Evolutionary conservation across 1,140 invertebrate genomes (phyloP), one percentile per base, ranked within the genome.

Genomic region (Meloidogyne exigua): DNA sequence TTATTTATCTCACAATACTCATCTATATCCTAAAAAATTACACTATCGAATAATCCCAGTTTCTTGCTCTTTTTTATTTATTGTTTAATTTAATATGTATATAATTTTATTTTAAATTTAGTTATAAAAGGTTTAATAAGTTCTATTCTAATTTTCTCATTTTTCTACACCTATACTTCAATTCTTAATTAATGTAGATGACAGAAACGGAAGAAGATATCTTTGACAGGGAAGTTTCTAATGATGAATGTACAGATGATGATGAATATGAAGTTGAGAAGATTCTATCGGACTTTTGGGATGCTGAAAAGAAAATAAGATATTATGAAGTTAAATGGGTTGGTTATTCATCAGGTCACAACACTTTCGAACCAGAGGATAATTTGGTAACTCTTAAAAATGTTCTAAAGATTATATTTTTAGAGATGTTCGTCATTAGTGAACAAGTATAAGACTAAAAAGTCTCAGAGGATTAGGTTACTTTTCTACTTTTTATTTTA

Each of bases 181-280:
- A 57, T 21, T n/a, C 7, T 57, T n/a, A 7, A 7, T 57, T 49
- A 49, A 18, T 28, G 2, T 25, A 13, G 18, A 44, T 62, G 36
- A 18, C 23, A 26, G 26, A 28, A 25, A n/a, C 36, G 13, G 69
- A 71, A 26, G 42, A 44, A 5, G 72, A 73, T 15, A 65, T 62
- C 28, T 73, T 73, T 64, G 72, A 73, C 7, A 39, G 23, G 11
- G 72, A 73, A 39, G 28, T 39, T 21, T 73, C 72, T 1, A 39
- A 39, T 44, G 13, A 12, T 9, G 62, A 73, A 15, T 4, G 23
- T 42, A 23, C 36, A 25, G 21, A 63, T 13, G 64, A 76, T 1
- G 64, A 76, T 36, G 65, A 68, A 28, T 76, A 76, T 64, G 74
- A 76, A 10, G 74, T 76, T 13, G 74, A 76, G 23, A 76, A 68